Base-by-base conservation (phyloP, 2,113 vertebrate species). In the Mesocricetus auratus region DNA sequence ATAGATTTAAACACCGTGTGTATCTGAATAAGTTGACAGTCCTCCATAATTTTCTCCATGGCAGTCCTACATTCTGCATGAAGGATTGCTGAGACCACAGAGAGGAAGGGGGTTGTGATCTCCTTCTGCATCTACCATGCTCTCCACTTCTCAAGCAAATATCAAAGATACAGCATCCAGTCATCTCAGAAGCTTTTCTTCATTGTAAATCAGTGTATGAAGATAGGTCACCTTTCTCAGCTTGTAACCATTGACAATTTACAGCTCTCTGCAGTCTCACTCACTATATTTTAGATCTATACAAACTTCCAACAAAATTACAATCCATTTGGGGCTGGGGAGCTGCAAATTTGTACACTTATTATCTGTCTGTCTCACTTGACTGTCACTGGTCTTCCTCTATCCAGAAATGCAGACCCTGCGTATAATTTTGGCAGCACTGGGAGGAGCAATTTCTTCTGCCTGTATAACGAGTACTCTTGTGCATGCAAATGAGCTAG, bases 361-460 rank as follows among this genome's bases (percentile, higher is more conserved):
- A 39, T 8, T 53, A 39, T 39, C 56, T 60, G 53, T 81, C 47
- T 79, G 53, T 82, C 53, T 78, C 64, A 83, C 36, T 60, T 66
- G 36, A 74, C 45, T 86, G 64, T 86, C 62, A 1, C 74, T 24
- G 29, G 13, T 96, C 58, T 91, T 87, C 47, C 47, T 92, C 26
- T 91, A 42, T 75, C 31, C 74, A 97, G 96, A 96, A 88, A 95
- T 97, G 81, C 88, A 96, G 93, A 85, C 19, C 22, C 31, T 92
- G 12, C 64, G 68, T 11, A 9, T 71, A 36, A 15, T 45, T 87
- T 50, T 96, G 50, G 26, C 87, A 62, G 4, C 60, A 9, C 3
- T 95, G 62, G 97, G 90, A 73, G 12, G 33, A 39, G 94, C 85
- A 10, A 0, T 69, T 50, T 74, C 39, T 69, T 60, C 53, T 1